Evolutionary conservation across 2,113 vertebrate genomes (phyloP).

Genomic region (Nanger granti): DNA sequence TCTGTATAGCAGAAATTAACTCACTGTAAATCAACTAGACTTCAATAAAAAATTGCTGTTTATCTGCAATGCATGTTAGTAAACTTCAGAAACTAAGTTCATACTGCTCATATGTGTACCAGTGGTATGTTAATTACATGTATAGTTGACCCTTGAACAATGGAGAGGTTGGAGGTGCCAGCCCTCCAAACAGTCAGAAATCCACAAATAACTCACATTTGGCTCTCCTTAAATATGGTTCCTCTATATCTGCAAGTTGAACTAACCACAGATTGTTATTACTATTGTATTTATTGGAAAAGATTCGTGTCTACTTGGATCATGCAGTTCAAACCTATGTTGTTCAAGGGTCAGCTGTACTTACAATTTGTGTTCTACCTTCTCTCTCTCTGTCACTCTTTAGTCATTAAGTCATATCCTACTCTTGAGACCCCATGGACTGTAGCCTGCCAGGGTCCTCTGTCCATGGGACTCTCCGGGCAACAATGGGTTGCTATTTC

Average conservation of each 20-base stretch:
- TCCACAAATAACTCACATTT: neutral
- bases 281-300: neutral
- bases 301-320: neutral
- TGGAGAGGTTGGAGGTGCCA: neutral
- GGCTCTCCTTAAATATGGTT: neutral
- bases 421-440: neutral
- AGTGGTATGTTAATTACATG: conserved; percentile 3
- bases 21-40: neutral
- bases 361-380: neutral
- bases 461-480: neutral
- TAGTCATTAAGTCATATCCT: neutral
- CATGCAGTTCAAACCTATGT: neutral
- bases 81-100: conserved; percentile 19
- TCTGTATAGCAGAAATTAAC: neutral
- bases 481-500: neutral
- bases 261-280: neutral
- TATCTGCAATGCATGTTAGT: neutral
- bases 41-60: neutral
- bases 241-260: neutral
- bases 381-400: neutral
- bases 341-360: neutral
- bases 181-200: neutral
- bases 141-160: neutral
- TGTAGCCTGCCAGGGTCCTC: neutral
- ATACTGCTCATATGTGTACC: neutral